Evolutionary conservation across 2,888 invertebrate species (phyloP), one percentile per base, ranked within the genome.

Genomic region (Drosophila peninsularis): DNA sequence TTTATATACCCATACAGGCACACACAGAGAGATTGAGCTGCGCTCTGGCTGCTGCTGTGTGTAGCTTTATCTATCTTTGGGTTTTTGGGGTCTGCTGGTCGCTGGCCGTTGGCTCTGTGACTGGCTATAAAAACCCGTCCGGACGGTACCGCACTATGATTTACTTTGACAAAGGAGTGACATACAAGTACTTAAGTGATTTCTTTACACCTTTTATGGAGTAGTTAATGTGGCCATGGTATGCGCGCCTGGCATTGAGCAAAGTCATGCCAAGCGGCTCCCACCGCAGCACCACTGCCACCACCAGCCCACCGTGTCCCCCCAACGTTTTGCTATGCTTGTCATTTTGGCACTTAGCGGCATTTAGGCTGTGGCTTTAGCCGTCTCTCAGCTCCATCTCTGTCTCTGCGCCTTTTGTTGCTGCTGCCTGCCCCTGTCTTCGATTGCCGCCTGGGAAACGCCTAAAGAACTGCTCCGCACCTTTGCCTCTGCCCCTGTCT

Each of bases 101-200:
- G n/a, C 19, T 44, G 32, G 34, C 56, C 14, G 44, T 11, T 60
- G 27, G 45, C 30, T 64, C 53, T 67, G 67, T 64, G 80, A 71
- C 79, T 67, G 71, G 65, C 79, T 64, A 71, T 65, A 78, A 78
- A 78, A 79, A 67, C 63, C 75, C 64, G 68, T 74, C 64, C 75
- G 62, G 71, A 68, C 62, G 71, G 67, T 58, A 63, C 67, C 70
- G 79, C 83, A 79, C 89, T 71, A 88, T 87, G 84, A 85, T 83
- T 87, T 88, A 88, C 73, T 88, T 85, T 85, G 89, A 85, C 89
- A 87, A 81, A 88, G 84, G 89, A 85, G 86, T 83, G 89, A 85
- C 87, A 88, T 88, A 83, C 89, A 88, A 85, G 85, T 88, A 88
- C 89, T 85, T 88, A 85, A 84, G 84, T 84, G 84, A 84, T 84